A percentile compares a stretch with the other conserved stretches of the same genome.
phyloP scores from a whole-genome alignment of 2,888 invertebrate genomes.

The Athalia cordata region DNA sequence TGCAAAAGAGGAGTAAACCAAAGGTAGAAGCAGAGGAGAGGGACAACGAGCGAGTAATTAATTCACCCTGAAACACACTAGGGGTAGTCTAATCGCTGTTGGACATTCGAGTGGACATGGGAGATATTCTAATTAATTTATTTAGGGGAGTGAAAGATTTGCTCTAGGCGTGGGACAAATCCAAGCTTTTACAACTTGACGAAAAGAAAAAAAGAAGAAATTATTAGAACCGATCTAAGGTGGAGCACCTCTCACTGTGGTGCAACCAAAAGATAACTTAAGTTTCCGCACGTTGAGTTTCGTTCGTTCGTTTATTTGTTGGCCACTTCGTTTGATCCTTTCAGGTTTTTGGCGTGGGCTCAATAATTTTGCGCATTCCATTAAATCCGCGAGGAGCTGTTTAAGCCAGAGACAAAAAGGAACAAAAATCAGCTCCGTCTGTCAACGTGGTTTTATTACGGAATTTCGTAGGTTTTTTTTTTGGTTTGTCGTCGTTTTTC shows the following conservation, averaged over 20 bases:
- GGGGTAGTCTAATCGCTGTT: constrained; percentile 38
- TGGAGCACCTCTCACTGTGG: constrained; percentile 25
- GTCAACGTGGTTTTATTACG: background rate
- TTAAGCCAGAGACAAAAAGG: no score
- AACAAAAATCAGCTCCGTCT: background rate
- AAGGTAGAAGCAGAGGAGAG: constrained; percentile 5
- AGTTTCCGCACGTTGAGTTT: no score
- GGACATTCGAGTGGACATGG: constrained; percentile 36
- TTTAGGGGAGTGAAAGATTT: constrained; percentile 15
- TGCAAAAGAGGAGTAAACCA: background rate
- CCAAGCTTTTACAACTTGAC: constrained; percentile 1
- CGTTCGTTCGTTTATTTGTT: no score
- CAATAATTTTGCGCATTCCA: constrained; percentile 11
- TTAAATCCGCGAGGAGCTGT: background rate
- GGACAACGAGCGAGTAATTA: constrained; percentile 40
- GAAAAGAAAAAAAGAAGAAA: constrained; percentile 4
- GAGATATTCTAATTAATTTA: background rate
- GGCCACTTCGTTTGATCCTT: background rate
- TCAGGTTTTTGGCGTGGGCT: background rate
- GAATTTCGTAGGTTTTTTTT: background rate
- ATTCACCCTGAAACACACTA: constrained; percentile 31
- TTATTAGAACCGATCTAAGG: constrained; percentile 27
- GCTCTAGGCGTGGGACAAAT: constrained; percentile 26
- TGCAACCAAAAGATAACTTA: no score
- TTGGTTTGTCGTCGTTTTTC: background rate